Percentiles rank a stretch among this genome's conserved stretches.
phyloP scores from a whole-genome alignment of 1,140 invertebrate species.

The Orchestia grillus region DNA sequence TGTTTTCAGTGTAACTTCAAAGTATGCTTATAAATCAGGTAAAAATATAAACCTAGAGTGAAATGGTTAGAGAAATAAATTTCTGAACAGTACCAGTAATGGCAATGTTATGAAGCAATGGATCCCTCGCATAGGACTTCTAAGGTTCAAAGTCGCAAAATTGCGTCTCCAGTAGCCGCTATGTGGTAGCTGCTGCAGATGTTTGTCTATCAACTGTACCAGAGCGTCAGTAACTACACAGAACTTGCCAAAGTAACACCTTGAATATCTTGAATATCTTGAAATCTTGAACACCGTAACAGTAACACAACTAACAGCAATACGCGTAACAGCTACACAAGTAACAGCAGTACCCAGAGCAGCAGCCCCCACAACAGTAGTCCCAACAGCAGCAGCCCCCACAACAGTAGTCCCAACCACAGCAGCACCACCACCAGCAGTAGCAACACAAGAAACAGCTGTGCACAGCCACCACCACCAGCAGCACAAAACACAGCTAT shows the following conservation, averaged over 20 bases:
- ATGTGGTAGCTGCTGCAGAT: not conserved
- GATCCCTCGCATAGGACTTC: too few species aligned
- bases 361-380: not conserved
- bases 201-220: not conserved
- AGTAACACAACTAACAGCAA: not conserved
- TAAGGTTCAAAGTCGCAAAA: not conserved
- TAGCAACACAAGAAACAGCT: not conserved
- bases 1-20: too few species aligned
- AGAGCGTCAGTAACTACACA: too few species aligned
- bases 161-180: not conserved
- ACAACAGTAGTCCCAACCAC: not conserved
- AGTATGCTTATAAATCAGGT: too few species aligned
- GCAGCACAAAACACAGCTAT: not conserved
- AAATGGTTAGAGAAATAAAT: too few species aligned
- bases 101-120: too few species aligned
- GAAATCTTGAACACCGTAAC: not conserved
- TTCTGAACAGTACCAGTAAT: too few species aligned
- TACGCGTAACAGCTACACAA: not conserved
- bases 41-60: too few species aligned
- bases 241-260: not conserved
- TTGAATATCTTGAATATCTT: not conserved
- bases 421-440: not conserved
- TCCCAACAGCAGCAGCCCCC: not conserved
- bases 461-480: not conserved
- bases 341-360: not conserved